Evolutionary conservation across 64 coral and sea anemone genomes (phyloP).

Genomic region (Montipora foliosa): DNA sequence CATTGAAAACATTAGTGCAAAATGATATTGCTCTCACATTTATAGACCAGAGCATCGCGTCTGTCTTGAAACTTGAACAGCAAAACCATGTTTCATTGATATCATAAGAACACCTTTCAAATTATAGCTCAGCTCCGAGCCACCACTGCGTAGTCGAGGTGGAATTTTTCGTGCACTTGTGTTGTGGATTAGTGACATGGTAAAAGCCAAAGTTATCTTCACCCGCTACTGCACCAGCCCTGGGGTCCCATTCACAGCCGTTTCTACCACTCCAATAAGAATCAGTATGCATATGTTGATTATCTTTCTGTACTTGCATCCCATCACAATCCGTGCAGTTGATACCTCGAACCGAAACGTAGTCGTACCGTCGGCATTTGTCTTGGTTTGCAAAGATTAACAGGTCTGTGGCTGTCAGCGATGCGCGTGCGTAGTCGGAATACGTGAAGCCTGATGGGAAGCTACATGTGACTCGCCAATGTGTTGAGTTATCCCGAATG

Average conservation of each 20-base stretch:
- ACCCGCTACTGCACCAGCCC: neutral
- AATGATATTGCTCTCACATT: too few species aligned
- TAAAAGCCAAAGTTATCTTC: constrained; percentile 71
- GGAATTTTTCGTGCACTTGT: constrained; percentile 39
- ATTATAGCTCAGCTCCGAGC: constrained; percentile 33
- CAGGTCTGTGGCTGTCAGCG: constrained; percentile 11
- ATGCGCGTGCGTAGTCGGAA: constrained; percentile 35
- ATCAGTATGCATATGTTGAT: constrained; percentile 42
- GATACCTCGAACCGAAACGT: constrained; percentile 24
- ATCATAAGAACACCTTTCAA: too few species aligned
- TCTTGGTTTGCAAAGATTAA: constrained; percentile 24
- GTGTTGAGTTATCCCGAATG: constrained; percentile 30
- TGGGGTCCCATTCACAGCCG: constrained; percentile 1
- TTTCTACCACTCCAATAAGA: constrained; percentile 28
- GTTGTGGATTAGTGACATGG: neutral
- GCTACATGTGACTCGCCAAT: constrained; percentile 35
- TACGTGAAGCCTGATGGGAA: constrained; percentile 35
- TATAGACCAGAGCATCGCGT: too few species aligned
- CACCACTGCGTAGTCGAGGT: constrained; percentile 64
- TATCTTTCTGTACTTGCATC: constrained; percentile 17
- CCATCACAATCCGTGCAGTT: neutral
- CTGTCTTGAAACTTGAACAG: too few species aligned
- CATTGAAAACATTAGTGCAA: too few species aligned
- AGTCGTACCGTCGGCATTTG: constrained; percentile 7
- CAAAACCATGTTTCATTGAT: too few species aligned